These are phyloP conservation scores for Amblyjoppa fuscipennis DNA, from an alignment of 2,888 invertebrate species.

Conservation along the genomic window DNA sequence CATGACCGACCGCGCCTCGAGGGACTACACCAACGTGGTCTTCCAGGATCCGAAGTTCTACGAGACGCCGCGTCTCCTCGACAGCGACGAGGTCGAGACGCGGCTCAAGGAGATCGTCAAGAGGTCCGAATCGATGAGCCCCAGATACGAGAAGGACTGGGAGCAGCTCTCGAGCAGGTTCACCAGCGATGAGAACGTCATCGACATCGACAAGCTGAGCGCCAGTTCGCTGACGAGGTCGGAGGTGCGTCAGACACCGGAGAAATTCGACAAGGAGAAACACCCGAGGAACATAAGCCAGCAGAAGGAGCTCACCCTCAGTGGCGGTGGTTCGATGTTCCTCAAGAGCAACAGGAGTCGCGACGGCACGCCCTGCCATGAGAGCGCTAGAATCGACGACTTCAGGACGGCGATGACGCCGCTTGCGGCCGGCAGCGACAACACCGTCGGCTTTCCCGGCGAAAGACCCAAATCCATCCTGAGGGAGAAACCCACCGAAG, in stretches of 20 bases:
- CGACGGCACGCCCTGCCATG: slow-evolving; percentile 81
- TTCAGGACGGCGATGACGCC: slow-evolving; percentile 65
- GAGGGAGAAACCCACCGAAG: slow-evolving; percentile 81
- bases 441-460: neutral
- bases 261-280: slow-evolving; percentile 83
- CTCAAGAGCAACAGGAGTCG: slow-evolving; percentile 86
- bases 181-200: slow-evolving; percentile 81
- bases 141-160: slow-evolving; percentile 86
- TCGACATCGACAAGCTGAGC: slow-evolving; percentile 83
- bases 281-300: slow-evolving; percentile 84
- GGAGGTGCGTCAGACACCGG: slow-evolving; percentile 68
- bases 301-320: slow-evolving; percentile 83
- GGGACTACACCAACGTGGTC: slow-evolving; percentile 82
- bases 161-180: slow-evolving; percentile 84
- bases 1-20: slow-evolving; percentile 78
- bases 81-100: slow-evolving; percentile 84
- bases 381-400: slow-evolving; percentile 77
- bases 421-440: slow-evolving; percentile 29
- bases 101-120: slow-evolving; percentile 86
- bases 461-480: slow-evolving; percentile 83
- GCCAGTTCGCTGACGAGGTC: slow-evolving; percentile 75
- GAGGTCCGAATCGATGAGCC: slow-evolving; percentile 85
- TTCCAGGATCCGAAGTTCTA: slow-evolving; percentile 83
- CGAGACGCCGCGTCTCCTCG: slow-evolving; percentile 81
- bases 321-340: slow-evolving; percentile 89